Evolutionary conservation across 2,113 vertebrate genomes (phyloP).

Genomic region (Mirza zaza): DNA sequence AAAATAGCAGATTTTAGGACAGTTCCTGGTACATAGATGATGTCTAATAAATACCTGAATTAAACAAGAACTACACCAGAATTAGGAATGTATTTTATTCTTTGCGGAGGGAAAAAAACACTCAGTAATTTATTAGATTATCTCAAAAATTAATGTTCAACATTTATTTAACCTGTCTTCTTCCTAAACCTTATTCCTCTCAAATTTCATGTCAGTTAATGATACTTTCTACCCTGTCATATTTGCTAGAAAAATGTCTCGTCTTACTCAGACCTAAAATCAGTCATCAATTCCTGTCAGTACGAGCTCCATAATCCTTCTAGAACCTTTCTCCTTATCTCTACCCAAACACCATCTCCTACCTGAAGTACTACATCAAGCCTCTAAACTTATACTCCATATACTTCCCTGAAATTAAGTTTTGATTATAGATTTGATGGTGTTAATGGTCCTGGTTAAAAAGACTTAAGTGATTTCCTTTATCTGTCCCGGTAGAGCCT

Average conservation of each 20-base stretch:
- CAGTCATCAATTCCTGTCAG: background rate
- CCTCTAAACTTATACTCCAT: background rate
- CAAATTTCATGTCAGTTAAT: background rate
- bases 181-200: background rate
- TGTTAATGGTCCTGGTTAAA: background rate
- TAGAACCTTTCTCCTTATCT: background rate
- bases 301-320: background rate
- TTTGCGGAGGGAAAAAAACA: background rate
- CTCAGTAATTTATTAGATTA: background rate
- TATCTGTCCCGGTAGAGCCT: background rate
- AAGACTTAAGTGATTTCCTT: background rate
- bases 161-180: slow-evolving; percentile 6
- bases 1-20: background rate
- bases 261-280: background rate
- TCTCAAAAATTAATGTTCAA: background rate
- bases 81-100: background rate
- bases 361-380: background rate
- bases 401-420: background rate
- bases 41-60: background rate
- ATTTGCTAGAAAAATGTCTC: background rate
- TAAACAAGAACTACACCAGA: background rate
- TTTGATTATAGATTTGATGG: background rate
- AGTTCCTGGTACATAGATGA: background rate
- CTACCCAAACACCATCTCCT: background rate
- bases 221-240: background rate